Percentiles rank a stretch among this genome's conserved stretches.
Conservation (phyloP, 1,140 invertebrate genomes). For the Drosophila orena region DNA sequence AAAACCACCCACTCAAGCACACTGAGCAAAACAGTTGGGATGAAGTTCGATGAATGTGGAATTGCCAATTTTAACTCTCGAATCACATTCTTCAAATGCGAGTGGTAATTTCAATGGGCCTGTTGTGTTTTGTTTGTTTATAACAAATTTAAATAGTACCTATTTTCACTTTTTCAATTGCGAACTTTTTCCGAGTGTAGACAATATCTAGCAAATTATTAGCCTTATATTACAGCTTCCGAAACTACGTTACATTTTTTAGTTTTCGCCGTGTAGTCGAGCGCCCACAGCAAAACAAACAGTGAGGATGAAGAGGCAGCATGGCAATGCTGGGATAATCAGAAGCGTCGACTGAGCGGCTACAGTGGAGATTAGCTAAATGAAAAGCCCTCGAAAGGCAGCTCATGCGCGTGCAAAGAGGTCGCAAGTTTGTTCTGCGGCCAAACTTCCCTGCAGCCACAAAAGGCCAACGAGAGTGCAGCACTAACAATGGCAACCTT, state of each 20-base stretch:
- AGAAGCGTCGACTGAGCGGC: slow-evolving; percentile 49
- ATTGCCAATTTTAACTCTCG: background rate
- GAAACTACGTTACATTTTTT: background rate
- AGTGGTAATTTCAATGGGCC: too few relatives aligned
- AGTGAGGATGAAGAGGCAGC: slow-evolving; percentile 3
- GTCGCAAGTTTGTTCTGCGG: slow-evolving; percentile 42
- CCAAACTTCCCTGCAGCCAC: slow-evolving; percentile 33
- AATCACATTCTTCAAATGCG: background rate
- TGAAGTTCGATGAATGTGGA: background rate
- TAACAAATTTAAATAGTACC: background rate
- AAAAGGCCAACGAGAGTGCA: slow-evolving; percentile 40
- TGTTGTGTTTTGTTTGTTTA: too few relatives aligned
- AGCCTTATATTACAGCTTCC: background rate
- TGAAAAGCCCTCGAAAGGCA: slow-evolving; percentile 47
- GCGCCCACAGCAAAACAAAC: slow-evolving; percentile 35
- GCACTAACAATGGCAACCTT: slow-evolving; percentile 31
- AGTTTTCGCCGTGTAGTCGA: background rate
- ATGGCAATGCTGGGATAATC: slow-evolving; percentile 53
- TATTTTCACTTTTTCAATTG: background rate
- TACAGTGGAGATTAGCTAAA: slow-evolving; percentile 62
- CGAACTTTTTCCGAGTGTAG: background rate
- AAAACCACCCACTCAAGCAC: slow-evolving; percentile 11
- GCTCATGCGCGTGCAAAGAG: slow-evolving; percentile 37
- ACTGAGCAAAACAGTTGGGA: background rate
- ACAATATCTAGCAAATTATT: background rate